Evolutionary conservation across 35 echinoderm and acorn worm genomes (phyloP), one percentile per base, ranked within the genome.

Genomic region (Eucidaris tribuloides): DNA sequence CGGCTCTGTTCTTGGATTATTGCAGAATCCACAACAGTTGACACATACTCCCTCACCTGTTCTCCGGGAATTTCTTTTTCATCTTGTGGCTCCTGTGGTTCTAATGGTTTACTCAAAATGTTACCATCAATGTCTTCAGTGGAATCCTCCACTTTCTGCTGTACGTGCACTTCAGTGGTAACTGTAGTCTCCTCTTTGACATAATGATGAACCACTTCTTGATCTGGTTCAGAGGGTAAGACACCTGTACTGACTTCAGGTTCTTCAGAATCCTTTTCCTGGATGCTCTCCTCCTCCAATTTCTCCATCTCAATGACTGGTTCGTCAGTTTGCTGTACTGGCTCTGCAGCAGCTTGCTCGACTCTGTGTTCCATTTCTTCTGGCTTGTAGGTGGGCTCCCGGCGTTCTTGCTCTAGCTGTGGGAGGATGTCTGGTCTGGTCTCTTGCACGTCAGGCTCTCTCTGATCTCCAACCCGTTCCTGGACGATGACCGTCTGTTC

Each of bases 251-350:
- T 22, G 24, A 22, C 18, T 18, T 23, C 23, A 35, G 63, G 24
- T 61, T 27, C 70, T 60, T 84, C 88, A 77, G 33, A 41, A 13
- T 33, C 79, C 41, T 71, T 36, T n/a, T 38, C 76, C 65, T 22
- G n/a, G n/a, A n/a, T n/a, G n/a, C n/a, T 42, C 45, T 82, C 85
- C 40, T 64, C 24, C 32, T 60, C 63, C 1, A 79, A 11, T 38
- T 81, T 70, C 65, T 87, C 86, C 43, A 79, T 83, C 55, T 48
- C 46, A 58, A 58, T 34, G 22, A 61, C 79, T 62, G 76, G 60
- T 36, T 49, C 71, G 24, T 89, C 85, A 56, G 89, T 77, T 42
- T 46, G 58, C 28, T 79, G 62, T 59, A 35, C 37, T 30, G 37
- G 49, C 45, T 85, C 87, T 28, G 32, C 23, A 84, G 72, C 56